Conservation (phyloP, 2,888 invertebrate genomes). For the Drosophila borborema region DNA sequence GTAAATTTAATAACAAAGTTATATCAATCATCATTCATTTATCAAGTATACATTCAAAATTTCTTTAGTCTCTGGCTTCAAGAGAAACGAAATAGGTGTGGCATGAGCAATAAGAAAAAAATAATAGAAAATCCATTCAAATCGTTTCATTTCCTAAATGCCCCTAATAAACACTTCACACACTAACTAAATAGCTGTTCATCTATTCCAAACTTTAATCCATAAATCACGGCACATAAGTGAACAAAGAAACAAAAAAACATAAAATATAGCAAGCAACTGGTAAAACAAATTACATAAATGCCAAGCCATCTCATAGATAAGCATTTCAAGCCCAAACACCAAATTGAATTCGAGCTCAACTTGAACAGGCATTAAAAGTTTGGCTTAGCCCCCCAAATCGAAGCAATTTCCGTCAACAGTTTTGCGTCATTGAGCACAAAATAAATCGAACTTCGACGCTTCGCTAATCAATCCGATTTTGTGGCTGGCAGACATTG, state of each 20-base stretch:
- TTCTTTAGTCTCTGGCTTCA: background rate
- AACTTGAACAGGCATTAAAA: slow-evolving; percentile 37
- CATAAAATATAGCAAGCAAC: background rate
- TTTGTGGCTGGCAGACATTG: slow-evolving; percentile 11
- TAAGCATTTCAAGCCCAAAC: background rate
- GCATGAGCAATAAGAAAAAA: background rate
- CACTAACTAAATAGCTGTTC: background rate
- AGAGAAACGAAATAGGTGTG: background rate
- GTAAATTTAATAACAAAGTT: too few relatives aligned
- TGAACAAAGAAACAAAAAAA: background rate
- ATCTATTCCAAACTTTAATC: background rate
- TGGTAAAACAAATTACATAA: slow-evolving; percentile 6
- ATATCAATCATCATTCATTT: too few relatives aligned
- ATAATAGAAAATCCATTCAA: background rate
- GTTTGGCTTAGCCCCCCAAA: slow-evolving; percentile 17
- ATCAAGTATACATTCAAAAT: too few relatives aligned
- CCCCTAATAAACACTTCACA: background rate
- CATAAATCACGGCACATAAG: slow-evolving; percentile 1
- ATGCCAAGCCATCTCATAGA: background rate
- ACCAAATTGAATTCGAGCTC: slow-evolving; percentile 8
- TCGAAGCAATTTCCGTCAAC: slow-evolving; percentile 30
- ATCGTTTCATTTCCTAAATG: background rate
- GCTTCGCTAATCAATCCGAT: slow-evolving; percentile 31
- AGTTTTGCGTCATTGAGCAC: slow-evolving; percentile 45
- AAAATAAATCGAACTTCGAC: slow-evolving; percentile 24